A percentile compares a stretch with the other conserved stretches of the same genome.
These are phyloP conservation scores for Panagrolaimus sp. DNA, from an alignment of 1,140 invertebrate genomes.

Conservation along the genomic window DNA sequence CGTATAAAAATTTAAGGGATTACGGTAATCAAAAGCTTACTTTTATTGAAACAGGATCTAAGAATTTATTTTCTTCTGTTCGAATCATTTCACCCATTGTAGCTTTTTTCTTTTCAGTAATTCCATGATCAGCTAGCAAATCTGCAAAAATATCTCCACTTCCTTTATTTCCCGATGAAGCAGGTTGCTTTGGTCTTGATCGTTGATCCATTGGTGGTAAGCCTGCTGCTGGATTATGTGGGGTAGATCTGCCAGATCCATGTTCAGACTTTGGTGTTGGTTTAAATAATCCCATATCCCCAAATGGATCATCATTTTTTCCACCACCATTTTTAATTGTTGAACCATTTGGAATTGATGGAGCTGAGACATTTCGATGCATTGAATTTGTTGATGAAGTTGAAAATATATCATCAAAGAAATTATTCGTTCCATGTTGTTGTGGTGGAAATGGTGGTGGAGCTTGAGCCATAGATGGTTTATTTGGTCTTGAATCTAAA, in stretches of 20 bases:
- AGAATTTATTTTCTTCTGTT: conserved; percentile 37
- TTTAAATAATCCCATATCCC: conserved; percentile 29
- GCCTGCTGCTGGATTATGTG: background rate
- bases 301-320: conserved; percentile 34
- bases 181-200: background rate
- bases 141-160: conserved; percentile 46
- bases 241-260: background rate
- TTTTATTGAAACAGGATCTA: conserved; percentile 42
- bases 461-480: background rate
- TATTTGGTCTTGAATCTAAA: too few relatives aligned
- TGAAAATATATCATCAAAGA: background rate
- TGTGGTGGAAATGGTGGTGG: background rate
- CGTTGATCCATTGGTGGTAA: background rate
- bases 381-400: conserved; percentile 9
- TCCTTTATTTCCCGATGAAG: background rate
- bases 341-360: conserved; percentile 19
- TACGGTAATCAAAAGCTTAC: conserved; percentile 1
- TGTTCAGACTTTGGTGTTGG: background rate
- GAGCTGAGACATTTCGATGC: conserved; percentile 38
- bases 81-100: conserved; percentile 46
- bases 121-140: conserved; percentile 47
- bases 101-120: conserved; percentile 38
- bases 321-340: background rate
- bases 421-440: background rate
- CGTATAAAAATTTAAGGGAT: background rate